Conservation (phyloP, 1,140 invertebrate genomes). For the Drosophila elegans region DNA sequence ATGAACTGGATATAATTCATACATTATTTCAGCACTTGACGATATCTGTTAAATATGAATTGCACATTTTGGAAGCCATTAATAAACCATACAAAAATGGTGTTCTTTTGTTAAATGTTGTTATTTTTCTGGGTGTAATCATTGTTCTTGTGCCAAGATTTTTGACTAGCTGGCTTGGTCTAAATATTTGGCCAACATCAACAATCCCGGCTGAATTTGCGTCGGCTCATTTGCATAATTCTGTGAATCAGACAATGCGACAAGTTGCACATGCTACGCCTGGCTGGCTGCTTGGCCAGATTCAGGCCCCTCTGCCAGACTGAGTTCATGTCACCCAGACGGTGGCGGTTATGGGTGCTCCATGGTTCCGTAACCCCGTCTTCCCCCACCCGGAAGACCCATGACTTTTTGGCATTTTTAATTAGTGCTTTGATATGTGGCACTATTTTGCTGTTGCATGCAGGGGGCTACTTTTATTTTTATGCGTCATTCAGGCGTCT, state of each 20-base stretch:
- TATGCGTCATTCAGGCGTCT: constrained; percentile 66
- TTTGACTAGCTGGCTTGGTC: constrained; percentile 26
- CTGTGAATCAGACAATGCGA: constrained; percentile 77
- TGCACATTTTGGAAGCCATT: too few relatives aligned
- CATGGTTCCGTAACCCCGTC: constrained; percentile 28
- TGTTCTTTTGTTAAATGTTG: too few relatives aligned
- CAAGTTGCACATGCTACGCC: constrained; percentile 75
- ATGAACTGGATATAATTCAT: too few relatives aligned
- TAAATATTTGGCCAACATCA: constrained; percentile 44
- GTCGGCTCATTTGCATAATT: constrained; percentile 76
- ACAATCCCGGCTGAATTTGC: constrained; percentile 22
- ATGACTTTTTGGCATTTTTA: constrained; percentile 80
- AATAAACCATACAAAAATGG: too few relatives aligned
- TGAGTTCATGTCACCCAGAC: constrained; percentile 49
- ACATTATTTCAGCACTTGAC: too few relatives aligned
- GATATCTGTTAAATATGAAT: too few relatives aligned
- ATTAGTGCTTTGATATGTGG: constrained; percentile 61
- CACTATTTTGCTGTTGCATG: constrained; percentile 48
- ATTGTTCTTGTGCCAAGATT: constrained; percentile 28
- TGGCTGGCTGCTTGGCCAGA: constrained; percentile 54
- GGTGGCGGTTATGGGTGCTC: constrained; percentile 17
- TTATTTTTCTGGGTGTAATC: not conserved
- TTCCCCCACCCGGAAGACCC: constrained; percentile 22
- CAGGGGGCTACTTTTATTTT: constrained; percentile 61
- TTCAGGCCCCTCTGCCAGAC: constrained; percentile 38